Conservation (phyloP, 2,888 invertebrate species). For the Andrena haemorrhoa region DNA sequence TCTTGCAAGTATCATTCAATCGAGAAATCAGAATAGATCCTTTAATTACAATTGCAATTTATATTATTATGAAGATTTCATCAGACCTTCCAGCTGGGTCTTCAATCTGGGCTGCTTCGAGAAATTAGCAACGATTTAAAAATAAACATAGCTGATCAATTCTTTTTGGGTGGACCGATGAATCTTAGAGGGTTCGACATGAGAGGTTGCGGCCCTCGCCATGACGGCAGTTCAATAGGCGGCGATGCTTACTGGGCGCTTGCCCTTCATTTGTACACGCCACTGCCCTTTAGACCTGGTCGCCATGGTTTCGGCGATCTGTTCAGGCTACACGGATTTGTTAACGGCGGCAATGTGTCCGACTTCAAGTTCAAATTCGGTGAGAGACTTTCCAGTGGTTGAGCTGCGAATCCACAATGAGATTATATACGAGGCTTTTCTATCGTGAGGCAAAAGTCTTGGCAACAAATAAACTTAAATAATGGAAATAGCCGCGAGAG, state of each 20-base stretch:
- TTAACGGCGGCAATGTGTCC: constrained; percentile 94
- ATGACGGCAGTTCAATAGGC: constrained; percentile 91
- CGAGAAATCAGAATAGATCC: not conserved
- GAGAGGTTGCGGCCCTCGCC: constrained; percentile 94
- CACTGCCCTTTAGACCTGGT: constrained; percentile 94
- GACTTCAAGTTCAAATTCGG: constrained; percentile 85
- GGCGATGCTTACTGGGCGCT: constrained; percentile 94
- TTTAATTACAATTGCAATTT: constrained; percentile 2
- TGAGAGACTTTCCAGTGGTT: constrained; percentile 75
- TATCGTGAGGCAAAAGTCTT: too few species aligned
- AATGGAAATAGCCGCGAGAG: too few species aligned
- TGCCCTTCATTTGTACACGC: constrained; percentile 95
- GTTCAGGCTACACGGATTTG: constrained; percentile 95
- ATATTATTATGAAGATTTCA: constrained; percentile 39
- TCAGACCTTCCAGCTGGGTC: constrained; percentile 90
- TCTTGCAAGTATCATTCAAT: constrained; percentile 85
- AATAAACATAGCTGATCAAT: constrained; percentile 89
- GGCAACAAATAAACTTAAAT: too few species aligned
- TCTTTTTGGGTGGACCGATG: constrained; percentile 96
- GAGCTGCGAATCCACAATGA: too few species aligned
- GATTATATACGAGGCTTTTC: too few species aligned
- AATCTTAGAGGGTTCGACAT: constrained; percentile 94
- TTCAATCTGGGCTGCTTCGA: constrained; percentile 90
- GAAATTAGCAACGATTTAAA: constrained; percentile 87
- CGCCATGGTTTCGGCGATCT: constrained; percentile 92